Evolutionary conservation across 1,140 invertebrate species (phyloP).

Genomic region (Bombus huntii): DNA sequence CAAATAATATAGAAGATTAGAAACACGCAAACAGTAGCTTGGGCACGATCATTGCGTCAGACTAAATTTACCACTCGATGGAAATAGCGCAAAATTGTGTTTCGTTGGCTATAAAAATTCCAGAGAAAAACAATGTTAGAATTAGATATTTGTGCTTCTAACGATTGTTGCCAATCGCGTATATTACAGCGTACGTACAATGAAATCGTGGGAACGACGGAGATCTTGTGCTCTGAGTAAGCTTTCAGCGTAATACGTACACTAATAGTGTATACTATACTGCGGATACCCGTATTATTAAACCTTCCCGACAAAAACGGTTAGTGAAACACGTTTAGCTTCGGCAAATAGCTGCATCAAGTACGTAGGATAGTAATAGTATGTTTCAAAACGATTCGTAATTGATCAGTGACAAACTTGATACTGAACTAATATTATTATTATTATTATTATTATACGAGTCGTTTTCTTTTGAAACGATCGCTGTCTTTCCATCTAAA

Average conservation of each 20-base stretch:
- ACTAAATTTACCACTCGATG: not conserved
- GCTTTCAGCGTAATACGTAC: not conserved
- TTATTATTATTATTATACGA: not conserved
- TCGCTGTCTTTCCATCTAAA: too few relatives aligned
- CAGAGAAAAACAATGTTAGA: not conserved
- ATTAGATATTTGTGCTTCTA: not conserved
- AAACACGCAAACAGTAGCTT: constrained; percentile 53
- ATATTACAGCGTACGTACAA: not conserved
- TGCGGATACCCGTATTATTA: not conserved
- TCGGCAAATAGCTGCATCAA: not conserved
- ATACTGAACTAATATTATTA: constrained; percentile 5
- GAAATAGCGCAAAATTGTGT: not conserved
- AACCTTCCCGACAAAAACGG: not conserved
- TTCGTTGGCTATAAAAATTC: not conserved
- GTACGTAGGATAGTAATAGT: not conserved
- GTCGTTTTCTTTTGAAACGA: not conserved
- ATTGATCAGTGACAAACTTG: constrained; percentile 13
- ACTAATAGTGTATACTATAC: not conserved
- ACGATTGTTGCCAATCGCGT: not conserved
- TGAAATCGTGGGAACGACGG: constrained; percentile 13
- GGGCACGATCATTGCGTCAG: constrained; percentile 3
- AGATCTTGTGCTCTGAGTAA: not conserved
- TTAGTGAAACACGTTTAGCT: not conserved
- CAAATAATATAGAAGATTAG: constrained; percentile 51
- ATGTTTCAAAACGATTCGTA: not conserved